A percentile compares a stretch with the other conserved stretches of the same genome.
These are phyloP conservation scores for Myotis davidii DNA, from an alignment of 2,113 vertebrate species.

Conservation along the genomic window DNA sequence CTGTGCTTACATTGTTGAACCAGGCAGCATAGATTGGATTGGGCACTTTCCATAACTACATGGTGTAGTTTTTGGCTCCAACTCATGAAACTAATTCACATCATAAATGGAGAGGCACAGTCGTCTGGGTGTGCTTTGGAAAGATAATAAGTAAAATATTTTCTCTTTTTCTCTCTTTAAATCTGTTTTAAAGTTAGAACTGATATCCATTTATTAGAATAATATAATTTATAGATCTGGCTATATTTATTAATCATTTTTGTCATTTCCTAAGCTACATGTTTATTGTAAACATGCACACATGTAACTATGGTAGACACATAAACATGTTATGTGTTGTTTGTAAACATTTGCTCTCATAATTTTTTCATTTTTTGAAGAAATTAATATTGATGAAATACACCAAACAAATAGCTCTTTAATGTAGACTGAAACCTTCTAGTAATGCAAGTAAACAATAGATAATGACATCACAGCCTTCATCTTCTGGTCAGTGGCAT, in stretches of 20 bases:
- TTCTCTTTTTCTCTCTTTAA: background rate
- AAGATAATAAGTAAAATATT: background rate
- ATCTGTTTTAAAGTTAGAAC: slow-evolving; percentile 45
- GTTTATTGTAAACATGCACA: background rate
- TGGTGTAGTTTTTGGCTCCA: background rate
- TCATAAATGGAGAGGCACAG: background rate
- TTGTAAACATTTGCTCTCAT: background rate
- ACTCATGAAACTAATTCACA: background rate
- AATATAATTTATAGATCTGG: background rate
- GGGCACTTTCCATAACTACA: background rate
- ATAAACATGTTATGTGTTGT: background rate
- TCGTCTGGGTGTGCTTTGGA: background rate
- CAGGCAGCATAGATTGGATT: background rate
- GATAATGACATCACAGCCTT: background rate
- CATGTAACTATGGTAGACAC: background rate
- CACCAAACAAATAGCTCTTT: background rate
- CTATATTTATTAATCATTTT: background rate
- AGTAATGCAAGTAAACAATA: background rate
- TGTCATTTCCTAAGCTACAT: background rate
- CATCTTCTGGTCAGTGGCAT: background rate
- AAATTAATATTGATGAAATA: slow-evolving; percentile 14
- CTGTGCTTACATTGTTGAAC: background rate
- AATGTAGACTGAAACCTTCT: background rate
- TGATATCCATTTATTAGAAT: background rate
- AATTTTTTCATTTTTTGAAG: background rate